A percentile compares a stretch with the other conserved stretches of the same genome.
These are phyloP conservation scores for Batillaria attramentaria DNA, from an alignment of 1,140 invertebrate species.

Conservation along the genomic window DNA sequence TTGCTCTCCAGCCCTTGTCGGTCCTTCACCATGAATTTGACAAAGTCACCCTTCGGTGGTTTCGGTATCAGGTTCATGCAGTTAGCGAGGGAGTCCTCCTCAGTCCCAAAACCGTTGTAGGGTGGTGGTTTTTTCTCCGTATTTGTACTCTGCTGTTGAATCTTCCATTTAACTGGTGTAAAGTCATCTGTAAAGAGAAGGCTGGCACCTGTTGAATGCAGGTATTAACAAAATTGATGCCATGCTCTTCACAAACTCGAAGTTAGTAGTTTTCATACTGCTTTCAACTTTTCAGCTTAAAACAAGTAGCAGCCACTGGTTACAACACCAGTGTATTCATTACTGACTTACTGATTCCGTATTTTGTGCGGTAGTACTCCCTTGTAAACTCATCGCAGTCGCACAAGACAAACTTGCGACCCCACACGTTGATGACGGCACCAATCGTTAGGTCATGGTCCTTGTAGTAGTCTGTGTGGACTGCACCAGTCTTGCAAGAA, in stretches of 20 bases:
- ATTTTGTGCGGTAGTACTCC: slow-evolving; percentile 75
- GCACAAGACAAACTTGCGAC: slow-evolving; percentile 67
- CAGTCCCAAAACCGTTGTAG: slow-evolving; percentile 72
- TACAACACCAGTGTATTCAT: no score
- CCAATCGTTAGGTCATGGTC: slow-evolving; percentile 82
- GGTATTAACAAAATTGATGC: no score
- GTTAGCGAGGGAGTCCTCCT: slow-evolving; percentile 72
- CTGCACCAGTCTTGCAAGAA: slow-evolving; percentile 66
- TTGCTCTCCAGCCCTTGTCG: slow-evolving; percentile 82
- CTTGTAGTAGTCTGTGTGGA: slow-evolving; percentile 77
- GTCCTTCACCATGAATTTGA: slow-evolving; percentile 73
- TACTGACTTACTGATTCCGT: slow-evolving; percentile 70
- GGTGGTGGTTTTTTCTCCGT: slow-evolving; percentile 61
- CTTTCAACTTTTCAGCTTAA: no score
- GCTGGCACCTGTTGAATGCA: no score
- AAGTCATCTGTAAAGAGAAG: slow-evolving; percentile 63
- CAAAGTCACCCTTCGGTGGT: slow-evolving; percentile 69
- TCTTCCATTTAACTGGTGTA: slow-evolving; percentile 54
- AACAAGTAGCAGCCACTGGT: no score
- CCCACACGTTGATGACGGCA: slow-evolving; percentile 68
- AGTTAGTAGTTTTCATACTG: no score
- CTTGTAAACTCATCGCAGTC: slow-evolving; percentile 72
- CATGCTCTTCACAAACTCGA: no score
- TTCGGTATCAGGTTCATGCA: slow-evolving; percentile 69
- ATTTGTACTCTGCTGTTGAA: neutral